phyloP scores from a whole-genome alignment of 2,797 vertebrate genomes.

The Sardinella longiceps region DNA sequence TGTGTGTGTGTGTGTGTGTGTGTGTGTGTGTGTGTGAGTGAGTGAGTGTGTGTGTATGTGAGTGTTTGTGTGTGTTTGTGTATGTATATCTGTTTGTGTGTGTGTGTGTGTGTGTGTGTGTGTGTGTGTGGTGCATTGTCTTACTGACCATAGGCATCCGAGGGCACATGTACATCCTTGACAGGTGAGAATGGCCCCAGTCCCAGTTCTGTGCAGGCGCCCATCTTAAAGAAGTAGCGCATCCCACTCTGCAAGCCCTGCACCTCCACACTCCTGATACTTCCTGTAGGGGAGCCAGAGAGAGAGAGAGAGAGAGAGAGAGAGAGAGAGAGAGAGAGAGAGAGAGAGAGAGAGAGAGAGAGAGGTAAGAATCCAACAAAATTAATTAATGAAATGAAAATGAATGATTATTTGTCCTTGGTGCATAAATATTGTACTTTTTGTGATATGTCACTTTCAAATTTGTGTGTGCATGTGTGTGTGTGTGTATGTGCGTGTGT shows the following conservation, averaged over 20 bases:
- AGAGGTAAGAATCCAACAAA: neutral
- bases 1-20: neutral
- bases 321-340: constrained; percentile 33
- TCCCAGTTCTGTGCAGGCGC: constrained; percentile 88
- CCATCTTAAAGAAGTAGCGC: constrained; percentile 93
- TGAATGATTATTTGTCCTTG: no score
- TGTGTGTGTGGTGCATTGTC: neutral
- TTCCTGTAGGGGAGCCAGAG: constrained; percentile 84
- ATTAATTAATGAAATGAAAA: neutral
- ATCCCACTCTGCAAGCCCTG: constrained; percentile 86
- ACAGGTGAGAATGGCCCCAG: constrained; percentile 87
- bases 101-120: neutral
- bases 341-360: constrained; percentile 46
- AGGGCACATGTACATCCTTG: constrained; percentile 85
- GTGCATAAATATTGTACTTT: no score
- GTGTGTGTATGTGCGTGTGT: neutral
- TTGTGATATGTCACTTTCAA: no score
- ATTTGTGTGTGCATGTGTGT: neutral
- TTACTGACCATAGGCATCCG: constrained; percentile 74
- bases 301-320: constrained; percentile 33
- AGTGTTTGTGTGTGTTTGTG: constrained; percentile 4
- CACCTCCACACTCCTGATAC: constrained; percentile 85
- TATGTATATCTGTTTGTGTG: neutral
- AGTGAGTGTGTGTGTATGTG: neutral
- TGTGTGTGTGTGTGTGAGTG: neutral